A percentile compares a stretch with the other conserved stretches of the same genome.
phyloP scores from a whole-genome alignment of 2,888 invertebrate genomes.

The Dynastes grantii region DNA sequence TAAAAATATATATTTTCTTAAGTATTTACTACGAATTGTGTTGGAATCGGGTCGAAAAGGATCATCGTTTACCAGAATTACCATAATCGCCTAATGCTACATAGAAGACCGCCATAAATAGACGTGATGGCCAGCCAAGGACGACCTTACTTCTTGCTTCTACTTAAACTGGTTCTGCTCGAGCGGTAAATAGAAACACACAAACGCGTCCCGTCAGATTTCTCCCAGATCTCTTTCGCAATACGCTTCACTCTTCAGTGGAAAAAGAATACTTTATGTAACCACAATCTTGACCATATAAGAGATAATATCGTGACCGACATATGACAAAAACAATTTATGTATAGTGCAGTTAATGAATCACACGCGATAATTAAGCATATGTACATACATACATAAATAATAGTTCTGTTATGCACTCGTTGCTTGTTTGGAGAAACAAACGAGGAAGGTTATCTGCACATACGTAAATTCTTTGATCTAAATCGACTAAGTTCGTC shows the following conservation, averaged over 20 bases:
- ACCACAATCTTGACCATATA: slow-evolving; percentile 45
- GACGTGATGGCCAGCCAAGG: slow-evolving; percentile 34
- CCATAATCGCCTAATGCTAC: slow-evolving; percentile 7
- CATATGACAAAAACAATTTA: slow-evolving; percentile 31
- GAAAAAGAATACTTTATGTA: slow-evolving; percentile 16
- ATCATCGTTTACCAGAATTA: background rate
- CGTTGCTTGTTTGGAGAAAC: too few species aligned
- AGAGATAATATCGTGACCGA: slow-evolving; percentile 28
- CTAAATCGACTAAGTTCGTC: too few species aligned
- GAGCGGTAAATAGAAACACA: slow-evolving; percentile 6
- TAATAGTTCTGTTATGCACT: too few species aligned
- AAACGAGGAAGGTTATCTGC: too few species aligned
- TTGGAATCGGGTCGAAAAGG: background rate
- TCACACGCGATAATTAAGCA: background rate
- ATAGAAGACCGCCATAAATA: slow-evolving; percentile 10
- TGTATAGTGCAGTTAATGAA: background rate
- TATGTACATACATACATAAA: background rate
- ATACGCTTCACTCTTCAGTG: background rate
- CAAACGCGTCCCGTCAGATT: slow-evolving; percentile 9
- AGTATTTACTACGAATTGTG: too few species aligned
- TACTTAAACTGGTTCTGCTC: slow-evolving; percentile 22
- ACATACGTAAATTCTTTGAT: too few species aligned
- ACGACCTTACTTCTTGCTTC: background rate
- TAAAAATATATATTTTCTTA: background rate
- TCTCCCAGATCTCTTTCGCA: slow-evolving; percentile 28